These are phyloP conservation scores for Tyrophagus putrescentiae DNA, from an alignment of 1,140 invertebrate species.

Conservation along the genomic window DNA sequence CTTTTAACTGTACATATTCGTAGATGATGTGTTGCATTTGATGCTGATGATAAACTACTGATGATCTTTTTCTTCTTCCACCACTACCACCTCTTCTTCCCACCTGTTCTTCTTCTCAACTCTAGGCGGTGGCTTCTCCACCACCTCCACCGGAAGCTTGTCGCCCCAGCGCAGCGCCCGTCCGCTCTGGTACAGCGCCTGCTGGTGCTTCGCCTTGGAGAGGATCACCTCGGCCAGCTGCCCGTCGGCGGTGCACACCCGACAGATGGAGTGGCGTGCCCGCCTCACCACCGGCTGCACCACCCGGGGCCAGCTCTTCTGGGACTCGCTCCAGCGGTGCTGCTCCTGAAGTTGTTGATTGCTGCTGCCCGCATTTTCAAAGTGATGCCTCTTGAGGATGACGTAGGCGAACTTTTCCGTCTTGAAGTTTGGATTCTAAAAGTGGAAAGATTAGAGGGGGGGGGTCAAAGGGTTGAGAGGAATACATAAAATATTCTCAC, in stretches of 20 bases:
- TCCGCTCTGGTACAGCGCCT: conserved; percentile 35
- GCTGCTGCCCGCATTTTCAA: conserved; percentile 3
- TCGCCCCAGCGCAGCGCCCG: conserved; percentile 7
- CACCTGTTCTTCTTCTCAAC: too few species aligned
- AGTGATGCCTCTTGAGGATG: conserved; percentile 47
- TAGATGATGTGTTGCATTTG: too few species aligned
- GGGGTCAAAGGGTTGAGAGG: background rate
- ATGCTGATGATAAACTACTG: too few species aligned
- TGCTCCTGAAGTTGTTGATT: conserved; percentile 10
- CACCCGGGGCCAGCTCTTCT: conserved; percentile 55
- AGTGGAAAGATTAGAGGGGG: background rate
- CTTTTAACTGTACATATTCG: too few species aligned
- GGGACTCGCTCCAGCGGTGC: too few species aligned
- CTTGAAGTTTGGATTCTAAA: conserved; percentile 26
- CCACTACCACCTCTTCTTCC: too few species aligned
- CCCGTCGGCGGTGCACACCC: conserved; percentile 56
- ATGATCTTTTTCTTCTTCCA: too few species aligned
- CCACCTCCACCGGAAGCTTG: background rate
- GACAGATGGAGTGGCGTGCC: conserved; percentile 54
- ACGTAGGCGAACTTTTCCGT: conserved; percentile 36
- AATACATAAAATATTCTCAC: background rate
- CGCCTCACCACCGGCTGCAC: conserved; percentile 48
- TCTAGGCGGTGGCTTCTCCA: too few species aligned
- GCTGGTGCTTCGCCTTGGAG: conserved; percentile 54
- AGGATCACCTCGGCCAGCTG: conserved; percentile 58